Percentiles rank a stretch among this genome's conserved stretches.
Conservation (phyloP, 2,797 vertebrate genomes). For the Anniella stebbinsi region DNA sequence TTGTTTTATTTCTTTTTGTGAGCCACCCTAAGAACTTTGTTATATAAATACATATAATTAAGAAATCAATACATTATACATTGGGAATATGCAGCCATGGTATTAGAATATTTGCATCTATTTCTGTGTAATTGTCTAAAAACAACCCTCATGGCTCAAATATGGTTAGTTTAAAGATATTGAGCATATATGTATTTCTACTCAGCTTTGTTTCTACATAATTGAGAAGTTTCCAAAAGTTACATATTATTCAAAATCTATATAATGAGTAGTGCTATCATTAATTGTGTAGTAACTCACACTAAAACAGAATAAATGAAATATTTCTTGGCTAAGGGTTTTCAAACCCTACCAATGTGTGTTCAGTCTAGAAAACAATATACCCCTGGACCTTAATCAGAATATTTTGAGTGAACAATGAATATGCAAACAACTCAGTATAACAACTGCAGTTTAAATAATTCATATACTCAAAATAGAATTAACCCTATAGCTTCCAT, state of each 20-base stretch:
- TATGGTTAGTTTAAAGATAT: neutral
- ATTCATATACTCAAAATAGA: neutral
- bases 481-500: neutral
- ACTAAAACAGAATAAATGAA: neutral
- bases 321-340: neutral
- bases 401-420: neutral
- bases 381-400: neutral
- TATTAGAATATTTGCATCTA: neutral
- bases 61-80: neutral
- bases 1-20: neutral
- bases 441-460: neutral
- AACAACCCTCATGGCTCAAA: neutral
- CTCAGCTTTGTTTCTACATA: neutral
- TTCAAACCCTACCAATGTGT: neutral
- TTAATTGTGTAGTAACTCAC: neutral
- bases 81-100: neutral
- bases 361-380: neutral
- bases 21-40: neutral
- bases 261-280: too few species aligned
- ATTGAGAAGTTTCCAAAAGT: neutral
- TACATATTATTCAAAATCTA: neutral
- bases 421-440: neutral
- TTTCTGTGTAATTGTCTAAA: neutral
- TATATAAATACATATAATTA: neutral
- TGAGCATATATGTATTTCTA: neutral